Conservation (phyloP, 2,888 invertebrate species). For the Phyto melanocephala region DNA sequence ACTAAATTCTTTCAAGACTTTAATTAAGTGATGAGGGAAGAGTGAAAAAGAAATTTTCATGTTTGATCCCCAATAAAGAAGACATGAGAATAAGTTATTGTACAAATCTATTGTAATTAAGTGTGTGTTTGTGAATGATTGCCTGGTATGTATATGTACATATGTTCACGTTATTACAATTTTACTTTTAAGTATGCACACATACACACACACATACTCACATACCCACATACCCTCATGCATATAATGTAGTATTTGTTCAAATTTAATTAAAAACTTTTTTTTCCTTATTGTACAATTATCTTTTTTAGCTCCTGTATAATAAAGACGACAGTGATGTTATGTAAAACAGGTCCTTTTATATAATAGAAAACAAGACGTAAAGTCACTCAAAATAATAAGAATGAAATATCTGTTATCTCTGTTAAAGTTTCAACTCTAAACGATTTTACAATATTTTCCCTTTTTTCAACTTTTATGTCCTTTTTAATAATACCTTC, state of each 20-base stretch:
- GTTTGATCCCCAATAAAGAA: neutral
- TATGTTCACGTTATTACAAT: neutral
- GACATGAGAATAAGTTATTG: neutral
- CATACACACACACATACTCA: neutral
- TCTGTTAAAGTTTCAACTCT: neutral
- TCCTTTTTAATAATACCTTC: too few relatives aligned
- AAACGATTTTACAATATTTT: neutral
- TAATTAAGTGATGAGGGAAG: constrained; percentile 30
- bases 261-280: constrained; percentile 39
- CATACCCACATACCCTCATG: neutral
- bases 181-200: too few relatives aligned
- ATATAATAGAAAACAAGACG: neutral
- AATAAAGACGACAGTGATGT: neutral
- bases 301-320: neutral
- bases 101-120: neutral
- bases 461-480: neutral
- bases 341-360: neutral
- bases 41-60: neutral
- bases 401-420: neutral
- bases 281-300: constrained; percentile 12
- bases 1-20: constrained; percentile 42
- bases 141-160: neutral
- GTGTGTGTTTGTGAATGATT: neutral
- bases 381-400: neutral
- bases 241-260: constrained; percentile 6